phyloP scores from a whole-genome alignment of 2,113 vertebrate genomes.

The Lepus europaeus region DNA sequence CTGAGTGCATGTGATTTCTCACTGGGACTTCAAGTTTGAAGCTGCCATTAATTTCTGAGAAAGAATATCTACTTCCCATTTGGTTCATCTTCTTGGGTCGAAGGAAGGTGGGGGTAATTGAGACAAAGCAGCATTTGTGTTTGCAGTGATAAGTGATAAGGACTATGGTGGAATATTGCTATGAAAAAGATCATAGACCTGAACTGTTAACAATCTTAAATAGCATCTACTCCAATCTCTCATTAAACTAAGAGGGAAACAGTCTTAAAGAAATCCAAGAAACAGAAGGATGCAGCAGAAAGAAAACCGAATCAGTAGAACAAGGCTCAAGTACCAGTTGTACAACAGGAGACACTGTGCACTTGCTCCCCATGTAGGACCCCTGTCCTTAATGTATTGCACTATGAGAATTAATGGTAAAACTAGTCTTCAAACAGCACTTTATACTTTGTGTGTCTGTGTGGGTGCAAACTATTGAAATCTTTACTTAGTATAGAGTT shows the following conservation, averaged over 20 bases:
- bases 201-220: background rate
- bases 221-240: background rate
- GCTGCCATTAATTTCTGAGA: conserved; percentile 28
- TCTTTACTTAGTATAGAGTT: no score
- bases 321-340: background rate
- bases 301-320: background rate
- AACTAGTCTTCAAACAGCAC: no score
- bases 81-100: background rate
- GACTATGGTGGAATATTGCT: background rate
- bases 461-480: no score
- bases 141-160: background rate
- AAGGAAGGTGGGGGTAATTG: background rate
- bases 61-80: conserved; percentile 48
- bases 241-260: background rate
- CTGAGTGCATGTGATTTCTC: conserved; percentile 56
- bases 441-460: no score
- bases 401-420: no score
- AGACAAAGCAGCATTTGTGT: background rate
- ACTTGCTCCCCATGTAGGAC: no score
- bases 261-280: background rate
- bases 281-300: background rate
- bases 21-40: conserved; percentile 55
- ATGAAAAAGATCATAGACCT: background rate
- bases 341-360: background rate
- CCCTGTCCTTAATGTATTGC: no score